These are phyloP conservation scores for Littorina saxatilis DNA, from an alignment of 1,140 invertebrate genomes.

Conservation along the genomic window DNA sequence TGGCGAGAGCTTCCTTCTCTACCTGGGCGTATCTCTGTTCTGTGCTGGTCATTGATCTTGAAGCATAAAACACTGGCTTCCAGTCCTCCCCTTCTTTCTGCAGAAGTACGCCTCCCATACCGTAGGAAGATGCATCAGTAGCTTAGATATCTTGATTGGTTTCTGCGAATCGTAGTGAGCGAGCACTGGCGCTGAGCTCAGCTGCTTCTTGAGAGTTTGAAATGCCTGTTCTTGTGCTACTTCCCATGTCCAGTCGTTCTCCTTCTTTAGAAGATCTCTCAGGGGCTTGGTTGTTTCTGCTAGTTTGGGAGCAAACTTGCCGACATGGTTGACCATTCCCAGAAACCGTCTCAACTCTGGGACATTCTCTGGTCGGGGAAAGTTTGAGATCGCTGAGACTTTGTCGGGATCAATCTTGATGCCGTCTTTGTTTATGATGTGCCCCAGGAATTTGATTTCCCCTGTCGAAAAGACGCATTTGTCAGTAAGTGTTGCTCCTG, in stretches of 20 bases:
- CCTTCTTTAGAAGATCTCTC: neutral
- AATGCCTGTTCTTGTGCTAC: neutral
- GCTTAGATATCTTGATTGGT: neutral
- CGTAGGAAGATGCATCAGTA: neutral
- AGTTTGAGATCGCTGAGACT: too few relatives aligned
- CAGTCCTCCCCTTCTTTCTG: neutral
- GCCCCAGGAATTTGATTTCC: too few relatives aligned
- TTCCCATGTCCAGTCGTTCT: constrained; percentile 5
- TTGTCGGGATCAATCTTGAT: too few relatives aligned
- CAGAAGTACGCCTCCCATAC: neutral
- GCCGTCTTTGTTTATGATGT: too few relatives aligned
- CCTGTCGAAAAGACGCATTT: too few relatives aligned
- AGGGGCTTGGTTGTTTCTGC: neutral
- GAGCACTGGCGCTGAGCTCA: neutral
- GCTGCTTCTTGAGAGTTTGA: neutral
- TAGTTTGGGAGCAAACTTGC: neutral
- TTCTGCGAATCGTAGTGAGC: neutral
- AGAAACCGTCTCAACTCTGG: neutral
- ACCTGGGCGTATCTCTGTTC: neutral
- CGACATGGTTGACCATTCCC: neutral
- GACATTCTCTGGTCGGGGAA: too few relatives aligned
- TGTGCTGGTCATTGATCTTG: neutral
- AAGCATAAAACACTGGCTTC: neutral
- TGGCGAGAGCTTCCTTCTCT: neutral
- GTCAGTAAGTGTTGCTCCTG: too few relatives aligned